A percentile compares a stretch with the other conserved stretches of the same genome.
phyloP scores from a whole-genome alignment of 2,797 vertebrate genomes.

The Knipowitschia caucasica region DNA sequence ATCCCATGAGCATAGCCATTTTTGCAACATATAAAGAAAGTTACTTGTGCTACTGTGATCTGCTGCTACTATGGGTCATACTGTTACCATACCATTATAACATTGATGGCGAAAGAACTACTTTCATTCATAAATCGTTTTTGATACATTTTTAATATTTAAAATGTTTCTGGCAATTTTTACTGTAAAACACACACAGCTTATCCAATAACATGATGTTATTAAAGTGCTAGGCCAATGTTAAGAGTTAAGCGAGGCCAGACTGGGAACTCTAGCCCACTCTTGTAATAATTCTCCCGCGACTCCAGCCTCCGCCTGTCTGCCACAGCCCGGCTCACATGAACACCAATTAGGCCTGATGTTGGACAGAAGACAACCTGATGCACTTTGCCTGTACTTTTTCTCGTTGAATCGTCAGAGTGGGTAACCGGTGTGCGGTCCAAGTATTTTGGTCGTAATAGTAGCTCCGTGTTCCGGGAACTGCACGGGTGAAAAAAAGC shows the following conservation, averaged over 20 bases:
- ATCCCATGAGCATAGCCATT: no score
- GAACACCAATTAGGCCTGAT: constrained; percentile 58
- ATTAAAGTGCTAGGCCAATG: constrained; percentile 27
- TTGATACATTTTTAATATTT: no score
- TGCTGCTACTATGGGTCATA: no score
- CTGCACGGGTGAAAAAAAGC: constrained; percentile 59
- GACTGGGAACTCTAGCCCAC: constrained; percentile 27
- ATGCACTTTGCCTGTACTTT: constrained; percentile 55
- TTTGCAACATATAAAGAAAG: no score
- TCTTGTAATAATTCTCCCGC: constrained; percentile 51
- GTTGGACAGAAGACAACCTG: constrained; percentile 58
- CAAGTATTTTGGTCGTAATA: constrained; percentile 73
- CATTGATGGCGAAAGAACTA: no score
- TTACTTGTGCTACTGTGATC: no score
- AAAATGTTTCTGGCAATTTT: neutral
- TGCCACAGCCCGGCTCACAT: constrained; percentile 46
- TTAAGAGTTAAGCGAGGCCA: constrained; percentile 15
- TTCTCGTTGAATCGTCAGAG: constrained; percentile 53
- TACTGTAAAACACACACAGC: neutral
- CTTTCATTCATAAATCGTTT: no score
- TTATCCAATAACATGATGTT: constrained; percentile 37
- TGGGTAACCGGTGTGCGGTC: constrained; percentile 64
- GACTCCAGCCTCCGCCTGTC: constrained; percentile 33
- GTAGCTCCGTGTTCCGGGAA: constrained; percentile 71
- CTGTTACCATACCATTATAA: no score